These are phyloP conservation scores for Drosophila ezoana DNA, from an alignment of 2,888 invertebrate genomes.

Conservation along the genomic window DNA sequence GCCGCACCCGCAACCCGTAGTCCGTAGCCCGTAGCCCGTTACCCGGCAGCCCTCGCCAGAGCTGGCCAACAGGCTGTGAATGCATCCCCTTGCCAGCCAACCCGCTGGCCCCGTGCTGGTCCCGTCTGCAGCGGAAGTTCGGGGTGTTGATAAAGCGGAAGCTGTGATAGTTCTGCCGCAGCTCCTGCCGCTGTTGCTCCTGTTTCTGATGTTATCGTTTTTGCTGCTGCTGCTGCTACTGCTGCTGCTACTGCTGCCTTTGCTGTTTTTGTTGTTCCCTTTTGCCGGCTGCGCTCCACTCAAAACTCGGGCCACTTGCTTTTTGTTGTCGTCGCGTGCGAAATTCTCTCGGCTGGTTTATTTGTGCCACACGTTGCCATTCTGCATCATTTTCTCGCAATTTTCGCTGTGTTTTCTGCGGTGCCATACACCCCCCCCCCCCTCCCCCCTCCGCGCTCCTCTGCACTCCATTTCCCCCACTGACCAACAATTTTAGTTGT, in stretches of 20 bases:
- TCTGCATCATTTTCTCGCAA: slow-evolving; percentile 70
- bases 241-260: background rate
- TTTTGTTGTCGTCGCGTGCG: slow-evolving; percentile 52
- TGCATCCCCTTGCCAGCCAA: background rate
- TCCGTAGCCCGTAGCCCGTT: no score
- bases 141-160: slow-evolving; percentile 71
- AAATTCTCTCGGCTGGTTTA: slow-evolving; percentile 50
- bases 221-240: slow-evolving; percentile 2
- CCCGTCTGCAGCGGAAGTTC: slow-evolving; percentile 61
- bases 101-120: background rate
- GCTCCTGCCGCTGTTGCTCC: slow-evolving; percentile 18
- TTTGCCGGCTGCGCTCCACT: slow-evolving; percentile 29
- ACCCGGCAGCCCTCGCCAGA: background rate
- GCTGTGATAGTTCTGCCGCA: slow-evolving; percentile 65
- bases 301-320: slow-evolving; percentile 45
- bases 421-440: no score
- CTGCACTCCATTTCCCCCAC: background rate
- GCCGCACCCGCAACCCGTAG: no score
- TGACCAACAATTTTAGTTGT: slow-evolving; percentile 43
- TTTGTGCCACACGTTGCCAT: slow-evolving; percentile 64
- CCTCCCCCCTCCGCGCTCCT: background rate
- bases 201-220: slow-evolving; percentile 10
- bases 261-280: slow-evolving; percentile 10
- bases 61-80: background rate
- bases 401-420: slow-evolving; percentile 45